A percentile compares a stretch with the other conserved stretches of the same genome.
Conservation (phyloP, 2,113 vertebrate species). For the Eira barbara region DNA sequence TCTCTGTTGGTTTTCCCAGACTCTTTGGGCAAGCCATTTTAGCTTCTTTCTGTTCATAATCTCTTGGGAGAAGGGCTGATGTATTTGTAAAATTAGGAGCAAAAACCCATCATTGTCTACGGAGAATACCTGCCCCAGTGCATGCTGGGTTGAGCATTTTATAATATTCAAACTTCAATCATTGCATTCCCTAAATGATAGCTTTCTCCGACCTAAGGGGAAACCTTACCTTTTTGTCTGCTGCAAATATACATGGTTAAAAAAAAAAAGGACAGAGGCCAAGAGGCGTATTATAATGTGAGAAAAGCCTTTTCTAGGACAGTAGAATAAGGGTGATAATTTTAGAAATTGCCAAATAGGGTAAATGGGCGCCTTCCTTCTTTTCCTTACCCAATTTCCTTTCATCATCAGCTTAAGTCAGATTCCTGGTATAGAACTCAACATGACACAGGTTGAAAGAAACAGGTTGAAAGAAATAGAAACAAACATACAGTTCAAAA, state of each 20-base stretch:
- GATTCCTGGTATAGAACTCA: neutral
- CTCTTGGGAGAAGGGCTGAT: slow-evolving; percentile 35
- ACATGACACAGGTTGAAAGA: slow-evolving; percentile 24
- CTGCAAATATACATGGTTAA: slow-evolving; percentile 13
- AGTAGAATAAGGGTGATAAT: slow-evolving; percentile 21
- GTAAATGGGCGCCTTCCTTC: slow-evolving; percentile 19
- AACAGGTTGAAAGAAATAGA: neutral
- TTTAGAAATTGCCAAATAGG: slow-evolving; percentile 59
- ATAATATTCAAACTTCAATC: slow-evolving; percentile 45
- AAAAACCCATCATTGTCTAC: neutral
- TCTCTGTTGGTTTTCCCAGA: neutral
- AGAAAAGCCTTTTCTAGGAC: slow-evolving; percentile 39
- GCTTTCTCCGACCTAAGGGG: slow-evolving; percentile 26
- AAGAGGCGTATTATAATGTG: neutral
- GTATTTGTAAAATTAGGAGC: slow-evolving; percentile 34
- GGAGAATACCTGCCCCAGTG: neutral
- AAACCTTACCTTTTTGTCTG: slow-evolving; percentile 48
- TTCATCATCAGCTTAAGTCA: neutral
- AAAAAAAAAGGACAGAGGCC: slow-evolving; percentile 56
- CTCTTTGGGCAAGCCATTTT: slow-evolving; percentile 1
- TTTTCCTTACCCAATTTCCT: neutral
- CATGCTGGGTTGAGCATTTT: slow-evolving; percentile 28
- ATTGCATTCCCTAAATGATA: slow-evolving; percentile 23
- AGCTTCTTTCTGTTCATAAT: slow-evolving; percentile 15
- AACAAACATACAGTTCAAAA: slow-evolving; percentile 34